Conservation (phyloP, 1,140 invertebrate species). For the Sesamia nonagrioides region DNA sequence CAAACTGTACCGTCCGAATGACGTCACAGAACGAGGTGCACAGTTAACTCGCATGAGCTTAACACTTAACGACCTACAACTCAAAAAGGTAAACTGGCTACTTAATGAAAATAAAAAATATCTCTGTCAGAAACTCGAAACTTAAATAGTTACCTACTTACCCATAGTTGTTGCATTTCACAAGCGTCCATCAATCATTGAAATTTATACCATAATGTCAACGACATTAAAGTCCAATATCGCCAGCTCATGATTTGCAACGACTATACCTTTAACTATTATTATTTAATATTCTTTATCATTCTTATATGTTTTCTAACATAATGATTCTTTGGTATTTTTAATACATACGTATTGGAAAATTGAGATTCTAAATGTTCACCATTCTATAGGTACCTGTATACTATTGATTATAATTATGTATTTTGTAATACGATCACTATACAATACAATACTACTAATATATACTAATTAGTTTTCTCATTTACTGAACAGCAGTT, state of each 20-base stretch:
- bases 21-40: no score
- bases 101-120: no score
- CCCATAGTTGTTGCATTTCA: not conserved
- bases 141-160: no score
- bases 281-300: not conserved
- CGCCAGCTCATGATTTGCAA: no score
- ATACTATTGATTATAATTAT: constrained; percentile 27
- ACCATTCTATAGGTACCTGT: not conserved
- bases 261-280: not conserved
- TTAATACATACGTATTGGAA: not conserved
- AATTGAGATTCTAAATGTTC: not conserved
- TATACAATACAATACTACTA: constrained; percentile 5
- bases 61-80: not conserved
- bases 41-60: no score
- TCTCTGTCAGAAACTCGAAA: not conserved
- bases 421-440: constrained; percentile 8
- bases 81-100: not conserved
- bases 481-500: not conserved
- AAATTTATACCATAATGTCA: not conserved
- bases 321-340: not conserved
- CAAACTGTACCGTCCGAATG: no score
- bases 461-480: not conserved
- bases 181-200: not conserved
- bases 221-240: no score
- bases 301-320: no score